Evolutionary conservation across 2,113 vertebrate species (phyloP).

Genomic region (Apistogramma diplotaenia): DNA sequence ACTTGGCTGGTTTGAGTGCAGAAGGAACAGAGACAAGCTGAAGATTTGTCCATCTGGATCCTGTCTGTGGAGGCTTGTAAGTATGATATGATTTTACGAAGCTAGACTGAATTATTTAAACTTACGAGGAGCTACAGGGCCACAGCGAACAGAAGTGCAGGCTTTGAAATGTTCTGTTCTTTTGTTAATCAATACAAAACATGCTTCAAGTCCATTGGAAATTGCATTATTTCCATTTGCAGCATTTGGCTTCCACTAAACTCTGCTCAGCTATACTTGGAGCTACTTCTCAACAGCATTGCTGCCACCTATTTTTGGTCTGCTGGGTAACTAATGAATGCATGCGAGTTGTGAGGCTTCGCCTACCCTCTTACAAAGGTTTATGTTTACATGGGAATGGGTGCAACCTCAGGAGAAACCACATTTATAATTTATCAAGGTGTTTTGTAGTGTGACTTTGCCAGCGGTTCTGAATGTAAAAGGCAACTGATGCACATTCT

Average conservation of each 20-base stretch:
- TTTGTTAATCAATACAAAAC: background rate
- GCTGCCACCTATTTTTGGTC: slow-evolving; percentile 43
- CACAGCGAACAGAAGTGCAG: background rate
- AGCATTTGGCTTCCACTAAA: background rate
- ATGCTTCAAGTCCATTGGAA: background rate
- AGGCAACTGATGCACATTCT: background rate
- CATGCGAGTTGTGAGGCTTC: slow-evolving; percentile 34
- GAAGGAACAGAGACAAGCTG: slow-evolving; percentile 15
- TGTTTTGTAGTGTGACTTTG: background rate
- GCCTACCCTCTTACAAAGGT: slow-evolving; percentile 14
- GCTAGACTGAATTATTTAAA: background rate
- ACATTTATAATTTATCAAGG: background rate
- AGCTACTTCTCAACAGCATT: slow-evolving; percentile 24
- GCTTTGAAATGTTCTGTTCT: background rate
- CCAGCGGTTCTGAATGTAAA: background rate
- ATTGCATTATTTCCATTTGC: background rate
- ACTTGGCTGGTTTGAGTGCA: slow-evolving; percentile 14
- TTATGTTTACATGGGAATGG: slow-evolving; percentile 34
- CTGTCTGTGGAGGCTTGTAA: slow-evolving; percentile 54
- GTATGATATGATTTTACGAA: slow-evolving; percentile 33
- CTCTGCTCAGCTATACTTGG: slow-evolving; percentile 23
- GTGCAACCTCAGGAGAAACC: background rate
- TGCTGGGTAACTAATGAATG: slow-evolving; percentile 23
- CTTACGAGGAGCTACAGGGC: background rate
- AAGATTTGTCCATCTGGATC: slow-evolving; percentile 53